Percentiles rank a stretch among this genome's conserved stretches.
Conservation (phyloP, 2,888 invertebrate genomes). For the Drosophila neotestacea region DNA sequence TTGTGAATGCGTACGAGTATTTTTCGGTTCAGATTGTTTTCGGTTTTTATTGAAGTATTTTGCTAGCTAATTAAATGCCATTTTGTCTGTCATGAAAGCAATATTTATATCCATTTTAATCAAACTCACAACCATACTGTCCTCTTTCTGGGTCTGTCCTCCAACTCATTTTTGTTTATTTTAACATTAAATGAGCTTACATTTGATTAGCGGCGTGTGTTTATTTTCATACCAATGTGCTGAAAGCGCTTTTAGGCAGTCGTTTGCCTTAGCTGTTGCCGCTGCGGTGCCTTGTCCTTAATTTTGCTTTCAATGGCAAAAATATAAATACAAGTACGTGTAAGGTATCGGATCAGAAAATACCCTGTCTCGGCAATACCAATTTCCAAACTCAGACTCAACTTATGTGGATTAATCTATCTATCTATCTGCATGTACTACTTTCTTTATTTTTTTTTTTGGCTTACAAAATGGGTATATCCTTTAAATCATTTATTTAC, state of each 20-base stretch:
- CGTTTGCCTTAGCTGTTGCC: conserved; percentile 25
- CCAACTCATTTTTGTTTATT: conserved; percentile 53
- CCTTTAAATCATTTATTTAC: background rate
- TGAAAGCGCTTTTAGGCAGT: background rate
- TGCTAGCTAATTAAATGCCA: conserved; percentile 68
- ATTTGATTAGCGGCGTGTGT: conserved; percentile 68
- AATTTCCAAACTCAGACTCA: too few relatives aligned
- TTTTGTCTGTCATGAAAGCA: conserved; percentile 41
- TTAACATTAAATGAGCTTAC: conserved; percentile 71
- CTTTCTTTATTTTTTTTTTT: background rate
- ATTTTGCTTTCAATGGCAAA: conserved; percentile 31
- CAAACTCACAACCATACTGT: conserved; percentile 2
- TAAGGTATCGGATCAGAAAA: background rate
- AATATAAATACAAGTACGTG: conserved; percentile 1
- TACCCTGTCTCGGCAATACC: background rate
- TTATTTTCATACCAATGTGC: conserved; percentile 62
- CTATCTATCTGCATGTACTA: too few relatives aligned
- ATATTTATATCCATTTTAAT: conserved; percentile 72
- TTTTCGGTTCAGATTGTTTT: conserved; percentile 13
- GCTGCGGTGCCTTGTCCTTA: conserved; percentile 7
- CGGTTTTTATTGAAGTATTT: conserved; percentile 51
- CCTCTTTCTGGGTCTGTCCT: background rate
- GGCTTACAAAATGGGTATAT: background rate
- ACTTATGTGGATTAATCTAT: too few relatives aligned
- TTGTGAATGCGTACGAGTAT: conserved; percentile 20